A percentile compares a stretch with the other conserved stretches of the same genome.
Evolutionary conservation across 1,140 invertebrate species (phyloP).

Genomic region (Drosophila guanche): DNA sequence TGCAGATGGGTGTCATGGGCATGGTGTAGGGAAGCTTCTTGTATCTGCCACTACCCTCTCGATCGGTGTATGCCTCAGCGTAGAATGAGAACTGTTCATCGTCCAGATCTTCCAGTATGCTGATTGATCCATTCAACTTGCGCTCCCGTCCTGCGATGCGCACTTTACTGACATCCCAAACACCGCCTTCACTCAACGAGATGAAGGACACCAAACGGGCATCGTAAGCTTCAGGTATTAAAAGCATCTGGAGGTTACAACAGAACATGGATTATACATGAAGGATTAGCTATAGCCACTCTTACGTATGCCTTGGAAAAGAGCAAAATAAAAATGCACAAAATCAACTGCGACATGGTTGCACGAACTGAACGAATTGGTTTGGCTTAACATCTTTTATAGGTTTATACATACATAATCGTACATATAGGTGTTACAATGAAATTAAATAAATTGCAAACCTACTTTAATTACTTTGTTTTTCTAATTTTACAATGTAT

Average conservation of each 20-base stretch:
- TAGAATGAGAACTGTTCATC: not conserved
- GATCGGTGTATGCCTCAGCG: constrained; percentile 27
- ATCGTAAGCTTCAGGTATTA: not conserved
- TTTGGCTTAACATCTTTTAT: not conserved
- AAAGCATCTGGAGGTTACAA: not conserved
- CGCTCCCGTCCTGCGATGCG: constrained; percentile 23
- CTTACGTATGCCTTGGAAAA: constrained; percentile 3
- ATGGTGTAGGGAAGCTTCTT: constrained; percentile 12
- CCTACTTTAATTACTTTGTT: too few relatives aligned
- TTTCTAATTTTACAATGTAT: too few relatives aligned
- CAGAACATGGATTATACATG: too few relatives aligned
- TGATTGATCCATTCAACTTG: constrained; percentile 25
- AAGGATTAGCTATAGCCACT: too few relatives aligned
- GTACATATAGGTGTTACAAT: too few relatives aligned
- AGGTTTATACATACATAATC: too few relatives aligned
- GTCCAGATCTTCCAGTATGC: constrained; percentile 21
- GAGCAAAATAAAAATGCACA: not conserved
- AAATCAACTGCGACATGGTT: not conserved
- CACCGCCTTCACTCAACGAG: too few relatives aligned
- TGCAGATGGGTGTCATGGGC: constrained; percentile 18
- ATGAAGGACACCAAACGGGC: not conserved
- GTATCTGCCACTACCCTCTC: constrained; percentile 23
- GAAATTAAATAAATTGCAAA: too few relatives aligned
- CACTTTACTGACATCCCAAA: constrained; percentile 13
- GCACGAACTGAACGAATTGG: not conserved